Base-by-base conservation (phyloP, 1,140 invertebrate genomes). In the Hylyphantes graminicola region DNA sequence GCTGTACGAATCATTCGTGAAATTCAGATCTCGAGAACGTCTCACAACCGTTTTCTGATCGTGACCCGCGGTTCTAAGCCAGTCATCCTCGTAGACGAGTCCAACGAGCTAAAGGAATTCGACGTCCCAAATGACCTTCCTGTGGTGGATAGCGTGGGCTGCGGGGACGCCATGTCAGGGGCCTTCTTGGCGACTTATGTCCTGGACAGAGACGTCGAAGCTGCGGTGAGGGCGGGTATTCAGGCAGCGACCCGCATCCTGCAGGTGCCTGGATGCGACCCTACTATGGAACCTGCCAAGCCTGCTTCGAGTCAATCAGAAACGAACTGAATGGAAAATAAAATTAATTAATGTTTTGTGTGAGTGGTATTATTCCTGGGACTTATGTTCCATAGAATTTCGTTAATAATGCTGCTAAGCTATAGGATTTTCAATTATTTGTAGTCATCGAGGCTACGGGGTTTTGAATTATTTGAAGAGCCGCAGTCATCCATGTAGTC, bases 131-230 rank as follows among this genome's bases (percentile, higher is more conserved):
- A 15, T 4, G n/a, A 10, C 3, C 15, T 59, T 13, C 53, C 13
- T 50, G 67, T 80, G 19, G 72, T 75, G 19, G 80, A 83, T 61
- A 75, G 70, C n/a, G 73, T 83, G 53, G 80, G 80, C 0, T 83
- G 80, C 17, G 80, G 80, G 12, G 80, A 83, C 17, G 80, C 80
- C 11, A 48, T 83, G 48, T 59, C 80, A 4, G 80, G 80, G 7
- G 80, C 55, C 17, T 83, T 74, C 50, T 61, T 83, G 2, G 80
- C 80, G 0, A 35, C 10, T n/a, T 83, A 83, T 19, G 53, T 65
- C 11, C 51, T 21, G 17, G 51, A 50, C 4, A 50, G 19, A 0
- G 7, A 75, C 35, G 6, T 83, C 17, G 21, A 67, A 10, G 17
- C 55, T 5, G 70, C 80, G 0, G n/a, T 75, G 0, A 7, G 59